Conservation (phyloP, 2,113 vertebrate species). For the Puffinus mauretanicus region DNA sequence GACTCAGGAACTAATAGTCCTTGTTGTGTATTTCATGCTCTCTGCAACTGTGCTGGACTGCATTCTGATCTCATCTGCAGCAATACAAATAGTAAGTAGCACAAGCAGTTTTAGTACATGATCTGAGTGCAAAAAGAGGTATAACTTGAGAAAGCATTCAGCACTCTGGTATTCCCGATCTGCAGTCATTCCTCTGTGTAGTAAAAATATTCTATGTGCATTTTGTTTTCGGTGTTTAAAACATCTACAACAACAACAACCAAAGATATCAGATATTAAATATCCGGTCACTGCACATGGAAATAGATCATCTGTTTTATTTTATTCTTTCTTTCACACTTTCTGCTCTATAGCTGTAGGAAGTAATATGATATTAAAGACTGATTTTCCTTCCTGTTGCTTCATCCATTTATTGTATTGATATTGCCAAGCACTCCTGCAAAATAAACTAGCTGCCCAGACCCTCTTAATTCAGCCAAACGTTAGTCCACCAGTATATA, state of each 20-base stretch:
- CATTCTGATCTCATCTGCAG: not conserved
- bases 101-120: not conserved
- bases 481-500: not conserved
- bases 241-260: not conserved
- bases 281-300: not conserved
- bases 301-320: not conserved
- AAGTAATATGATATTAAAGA: not conserved
- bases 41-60: not conserved
- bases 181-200: not conserved
- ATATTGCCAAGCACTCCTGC: not conserved
- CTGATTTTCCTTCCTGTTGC: not conserved
- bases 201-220: not conserved
- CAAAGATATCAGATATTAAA: not conserved
- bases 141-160: not conserved
- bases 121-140: not conserved
- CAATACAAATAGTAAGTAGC: not conserved
- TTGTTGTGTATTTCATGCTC: not conserved
- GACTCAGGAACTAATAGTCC: not conserved
- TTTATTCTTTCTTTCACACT: not conserved
- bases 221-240: not conserved
- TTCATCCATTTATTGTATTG: constrained; percentile 20
- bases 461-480: constrained; percentile 1
- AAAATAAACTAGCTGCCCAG: constrained; percentile 24
- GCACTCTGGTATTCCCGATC: not conserved
- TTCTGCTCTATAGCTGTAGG: not conserved